These are phyloP conservation scores for Apodemia zela DNA, from an alignment of 2,888 invertebrate species.

Conservation along the genomic window DNA sequence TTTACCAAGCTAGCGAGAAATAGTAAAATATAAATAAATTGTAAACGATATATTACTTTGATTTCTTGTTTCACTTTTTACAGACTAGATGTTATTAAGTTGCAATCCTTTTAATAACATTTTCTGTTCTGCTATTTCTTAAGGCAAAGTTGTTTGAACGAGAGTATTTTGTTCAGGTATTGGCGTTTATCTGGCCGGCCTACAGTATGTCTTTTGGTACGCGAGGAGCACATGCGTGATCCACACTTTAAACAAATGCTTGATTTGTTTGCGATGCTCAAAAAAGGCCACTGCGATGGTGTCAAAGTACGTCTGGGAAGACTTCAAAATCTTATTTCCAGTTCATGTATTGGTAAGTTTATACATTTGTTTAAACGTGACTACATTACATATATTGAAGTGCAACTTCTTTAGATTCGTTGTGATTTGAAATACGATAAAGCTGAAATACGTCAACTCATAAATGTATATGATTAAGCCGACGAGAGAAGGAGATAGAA, in stretches of 20 bases:
- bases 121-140: no score
- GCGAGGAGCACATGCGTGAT: constrained; percentile 98
- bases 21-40: no score
- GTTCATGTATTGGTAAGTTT: constrained; percentile 92
- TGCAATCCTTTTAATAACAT: no score
- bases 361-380: not conserved
- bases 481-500: no score
- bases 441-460: no score
- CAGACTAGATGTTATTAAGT: constrained; percentile 17
- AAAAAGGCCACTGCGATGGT: constrained; percentile 97
- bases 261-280: constrained; percentile 96
- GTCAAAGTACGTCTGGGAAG: constrained; percentile 97
- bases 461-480: no score
- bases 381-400: no score
- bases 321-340: constrained; percentile 97
- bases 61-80: no score
- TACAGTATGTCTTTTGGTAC: constrained; percentile 96
- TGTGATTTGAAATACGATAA: no score
- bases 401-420: no score
- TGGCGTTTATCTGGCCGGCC: constrained; percentile 99
- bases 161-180: constrained; percentile 78
- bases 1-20: no score
- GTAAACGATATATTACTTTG: no score
- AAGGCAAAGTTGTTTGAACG: not conserved
- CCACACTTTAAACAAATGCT: constrained; percentile 98